Evolutionary conservation across 2,113 vertebrate species (phyloP).

Genomic region (Propithecus coquereli): DNA sequence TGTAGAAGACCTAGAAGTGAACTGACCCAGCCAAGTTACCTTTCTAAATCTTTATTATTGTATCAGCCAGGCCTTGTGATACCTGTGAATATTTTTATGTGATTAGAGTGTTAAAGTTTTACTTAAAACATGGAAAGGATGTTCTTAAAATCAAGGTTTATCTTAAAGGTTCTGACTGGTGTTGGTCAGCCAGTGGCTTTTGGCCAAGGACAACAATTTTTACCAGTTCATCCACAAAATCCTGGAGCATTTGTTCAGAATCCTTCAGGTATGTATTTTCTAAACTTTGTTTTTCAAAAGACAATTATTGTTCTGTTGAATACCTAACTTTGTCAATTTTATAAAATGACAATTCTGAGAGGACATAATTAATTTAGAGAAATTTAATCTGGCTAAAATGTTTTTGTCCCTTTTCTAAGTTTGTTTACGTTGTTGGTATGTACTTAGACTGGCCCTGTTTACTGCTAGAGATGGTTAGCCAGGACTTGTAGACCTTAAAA

Average conservation of each 20-base stretch:
- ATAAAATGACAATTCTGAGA: not conserved
- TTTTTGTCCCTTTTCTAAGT: slow-evolving; percentile 12
- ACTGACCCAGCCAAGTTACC: not conserved
- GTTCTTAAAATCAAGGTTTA: slow-evolving; percentile 58
- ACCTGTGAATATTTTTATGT: slow-evolving; percentile 20
- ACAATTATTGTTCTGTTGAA: not conserved
- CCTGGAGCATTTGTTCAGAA: slow-evolving; percentile 86
- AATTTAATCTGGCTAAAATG: not conserved
- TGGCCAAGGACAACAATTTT: slow-evolving; percentile 86
- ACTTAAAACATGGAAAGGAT: slow-evolving; percentile 33
- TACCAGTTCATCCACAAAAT: slow-evolving; percentile 85
- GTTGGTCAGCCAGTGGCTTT: slow-evolving; percentile 82
- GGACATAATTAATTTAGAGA: not conserved
- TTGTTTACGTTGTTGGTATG: slow-evolving; percentile 1
- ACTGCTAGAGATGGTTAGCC: not conserved
- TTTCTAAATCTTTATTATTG: not conserved
- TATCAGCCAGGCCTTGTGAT: not conserved
- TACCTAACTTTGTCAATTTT: not conserved
- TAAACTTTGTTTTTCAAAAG: slow-evolving; percentile 9
- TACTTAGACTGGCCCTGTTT: not conserved
- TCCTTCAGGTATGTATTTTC: slow-evolving; percentile 84
- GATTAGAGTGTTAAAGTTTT: slow-evolving; percentile 40
- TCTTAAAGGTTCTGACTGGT: slow-evolving; percentile 79
- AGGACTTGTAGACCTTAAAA: not conserved
- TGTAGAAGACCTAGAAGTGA: slow-evolving; percentile 20